Evolutionary conservation across 2,113 vertebrate genomes (phyloP), one percentile per base, ranked within the genome.

Genomic region (Caretta caretta): DNA sequence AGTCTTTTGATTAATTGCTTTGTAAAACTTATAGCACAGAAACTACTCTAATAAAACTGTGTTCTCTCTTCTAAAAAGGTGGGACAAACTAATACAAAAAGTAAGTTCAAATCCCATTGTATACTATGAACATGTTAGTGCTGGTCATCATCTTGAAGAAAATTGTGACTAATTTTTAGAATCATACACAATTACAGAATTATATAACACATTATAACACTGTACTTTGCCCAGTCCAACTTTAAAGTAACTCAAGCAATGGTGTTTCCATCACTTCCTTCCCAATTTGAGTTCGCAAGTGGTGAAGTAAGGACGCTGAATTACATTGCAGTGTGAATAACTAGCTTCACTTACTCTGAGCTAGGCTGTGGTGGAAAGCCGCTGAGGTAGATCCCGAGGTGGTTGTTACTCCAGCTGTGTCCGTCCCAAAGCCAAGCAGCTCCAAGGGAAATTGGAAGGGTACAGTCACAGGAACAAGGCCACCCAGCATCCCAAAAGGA

Each of bases 381-480:
- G 98, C 98, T 98, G 98, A 99, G 98, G 98, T 99, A 99, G 98
- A 99, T 97, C 93, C 98, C 97, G 98, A 99, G 98, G 98, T 99
- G 98, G 91, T 98, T 98, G 98, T 98, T 97, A 94, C 99, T 98
- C 42, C 98, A 97, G 95, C 98, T 97, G 98, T 99, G 95, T 99
- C 98, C 10, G 98, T 98, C 95, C 98, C 98, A 96, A 99, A 99
- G 98, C 98, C 99, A 65, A 99, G 98, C 93, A 99, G 98, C 93
- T 99, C 98, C 98, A 99, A 96, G 82, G 99, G 99, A 98, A 99
- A 99, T 98, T 99, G 99, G 98, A 99, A 99, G 97, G 99, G 99
- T 97, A 99, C 98, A 78, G 99, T 99, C 86, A 99, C 99, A 75
- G 99, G 99, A 97, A 99, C 99, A 98, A 99, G 99, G 90, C 99